phyloP scores from a whole-genome alignment of 2,888 invertebrate species.

The Dusona sp. region DNA sequence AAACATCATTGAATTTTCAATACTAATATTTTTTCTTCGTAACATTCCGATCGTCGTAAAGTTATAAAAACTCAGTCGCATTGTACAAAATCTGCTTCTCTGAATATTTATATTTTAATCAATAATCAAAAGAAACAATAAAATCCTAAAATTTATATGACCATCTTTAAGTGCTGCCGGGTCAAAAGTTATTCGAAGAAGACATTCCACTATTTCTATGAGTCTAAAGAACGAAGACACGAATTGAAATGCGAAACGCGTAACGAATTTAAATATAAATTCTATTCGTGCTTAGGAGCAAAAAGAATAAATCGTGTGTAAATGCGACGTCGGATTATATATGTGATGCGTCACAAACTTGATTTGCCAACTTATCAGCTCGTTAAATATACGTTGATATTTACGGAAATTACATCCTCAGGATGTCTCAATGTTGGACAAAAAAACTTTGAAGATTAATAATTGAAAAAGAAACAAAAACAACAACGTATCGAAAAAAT shows the following conservation, averaged over 20 bases:
- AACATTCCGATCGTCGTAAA: too few species aligned
- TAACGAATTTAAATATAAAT: background rate
- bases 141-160: constrained; percentile 1
- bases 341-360: constrained; percentile 13
- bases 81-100: too few species aligned
- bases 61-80: too few species aligned
- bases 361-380: background rate
- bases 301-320: constrained; percentile 2
- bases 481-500: too few species aligned
- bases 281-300: background rate
- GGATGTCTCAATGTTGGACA: background rate
- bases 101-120: background rate
- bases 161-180: background rate
- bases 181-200: constrained; percentile 1
- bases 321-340: background rate
- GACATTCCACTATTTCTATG: constrained; percentile 5
- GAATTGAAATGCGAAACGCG: background rate
- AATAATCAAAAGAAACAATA: background rate
- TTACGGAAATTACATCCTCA: constrained; percentile 15
- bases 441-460: background rate
- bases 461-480: background rate
- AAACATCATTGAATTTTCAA: background rate
- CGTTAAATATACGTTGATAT: background rate
- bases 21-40: too few species aligned
- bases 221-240: background rate